Evolutionary conservation across 2,113 vertebrate species (phyloP).

Genomic region (Tetrax tetrax): DNA sequence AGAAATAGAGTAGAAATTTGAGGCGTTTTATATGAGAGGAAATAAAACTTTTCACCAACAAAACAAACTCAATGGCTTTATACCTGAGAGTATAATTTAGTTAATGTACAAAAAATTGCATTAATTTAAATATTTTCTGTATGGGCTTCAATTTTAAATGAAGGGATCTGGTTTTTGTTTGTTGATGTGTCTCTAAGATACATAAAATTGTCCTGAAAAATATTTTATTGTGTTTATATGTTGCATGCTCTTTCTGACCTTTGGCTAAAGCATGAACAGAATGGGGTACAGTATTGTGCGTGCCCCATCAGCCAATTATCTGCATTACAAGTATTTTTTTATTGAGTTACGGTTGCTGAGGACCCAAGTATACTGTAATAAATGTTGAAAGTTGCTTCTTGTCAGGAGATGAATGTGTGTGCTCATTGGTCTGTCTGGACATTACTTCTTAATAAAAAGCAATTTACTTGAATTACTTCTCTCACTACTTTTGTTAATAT

Average conservation of each 20-base stretch:
- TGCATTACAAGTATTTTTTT: background rate
- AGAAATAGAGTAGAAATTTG: background rate
- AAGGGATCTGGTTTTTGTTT: background rate
- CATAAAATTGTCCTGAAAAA: background rate
- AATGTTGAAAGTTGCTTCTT: background rate
- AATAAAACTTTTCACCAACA: background rate
- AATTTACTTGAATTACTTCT: conserved; percentile 47
- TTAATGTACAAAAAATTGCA: background rate
- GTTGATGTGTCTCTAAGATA: background rate
- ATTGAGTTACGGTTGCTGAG: conserved; percentile 9
- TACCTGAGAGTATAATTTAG: background rate
- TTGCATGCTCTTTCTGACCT: background rate
- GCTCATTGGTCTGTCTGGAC: background rate
- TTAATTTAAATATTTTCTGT: background rate
- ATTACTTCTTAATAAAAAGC: conserved; percentile 42
- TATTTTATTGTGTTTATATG: background rate
- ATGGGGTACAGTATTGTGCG: background rate
- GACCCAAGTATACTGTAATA: background rate
- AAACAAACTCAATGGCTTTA: background rate
- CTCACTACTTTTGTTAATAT: conserved; percentile 37
- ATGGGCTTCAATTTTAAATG: background rate
- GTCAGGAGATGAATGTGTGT: conserved; percentile 18
- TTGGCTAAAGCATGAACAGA: background rate
- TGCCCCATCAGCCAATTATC: background rate
- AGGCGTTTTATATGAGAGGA: background rate